These are phyloP conservation scores for Limosa lapponica DNA, from an alignment of 2,797 vertebrate species.

Conservation along the genomic window DNA sequence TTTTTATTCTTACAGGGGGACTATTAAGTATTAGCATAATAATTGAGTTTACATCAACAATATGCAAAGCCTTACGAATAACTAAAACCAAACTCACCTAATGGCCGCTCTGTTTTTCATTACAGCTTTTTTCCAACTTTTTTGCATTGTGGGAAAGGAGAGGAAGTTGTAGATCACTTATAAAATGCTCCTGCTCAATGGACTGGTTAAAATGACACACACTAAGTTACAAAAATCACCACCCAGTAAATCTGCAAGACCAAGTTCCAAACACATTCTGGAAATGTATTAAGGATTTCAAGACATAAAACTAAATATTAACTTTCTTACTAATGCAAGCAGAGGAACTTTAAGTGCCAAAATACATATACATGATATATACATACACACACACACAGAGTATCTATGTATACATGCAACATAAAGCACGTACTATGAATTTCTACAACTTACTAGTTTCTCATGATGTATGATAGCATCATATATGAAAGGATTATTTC, in stretches of 20 bases:
- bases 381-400: accelerated
- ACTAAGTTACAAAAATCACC: not conserved
- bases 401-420: not conserved
- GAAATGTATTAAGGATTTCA: not conserved
- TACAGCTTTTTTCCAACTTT: not conserved
- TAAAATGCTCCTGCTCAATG: not conserved
- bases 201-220: not conserved
- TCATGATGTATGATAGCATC: not conserved
- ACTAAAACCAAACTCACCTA: not conserved
- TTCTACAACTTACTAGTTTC: not conserved
- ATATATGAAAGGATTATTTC: not conserved
- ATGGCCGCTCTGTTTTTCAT: not conserved
- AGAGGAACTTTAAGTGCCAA: not conserved
- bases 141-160: not conserved
- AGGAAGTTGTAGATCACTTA: not conserved
- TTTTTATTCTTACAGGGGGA: not conserved
- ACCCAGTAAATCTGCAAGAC: not conserved
- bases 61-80: not conserved
- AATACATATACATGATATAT: not conserved
- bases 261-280: not conserved
- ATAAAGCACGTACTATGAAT: not conserved
- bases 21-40: not conserved
- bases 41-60: not conserved
- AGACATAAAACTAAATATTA: conserved; percentile 32
- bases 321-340: not conserved